Evolutionary conservation across 1,140 invertebrate species (phyloP), one percentile per base, ranked within the genome.

Genomic region (Solen grandis): DNA sequence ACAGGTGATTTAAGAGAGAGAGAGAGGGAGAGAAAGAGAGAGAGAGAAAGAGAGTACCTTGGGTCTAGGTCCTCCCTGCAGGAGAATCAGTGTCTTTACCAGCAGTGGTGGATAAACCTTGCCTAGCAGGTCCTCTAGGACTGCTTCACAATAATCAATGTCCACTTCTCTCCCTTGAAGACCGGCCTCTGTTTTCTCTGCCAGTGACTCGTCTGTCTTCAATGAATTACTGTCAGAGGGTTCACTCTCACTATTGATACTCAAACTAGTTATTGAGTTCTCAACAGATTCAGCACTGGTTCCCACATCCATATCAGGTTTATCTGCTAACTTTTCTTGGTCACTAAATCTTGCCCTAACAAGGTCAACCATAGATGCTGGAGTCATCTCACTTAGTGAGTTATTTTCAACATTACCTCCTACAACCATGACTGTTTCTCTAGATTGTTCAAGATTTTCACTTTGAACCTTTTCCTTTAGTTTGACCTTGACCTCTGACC

Each of bases 21-120:
- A n/a, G n/a, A n/a, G n/a, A n/a, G n/a, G n/a, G n/a, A n/a, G n/a
- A n/a, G n/a, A n/a, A n/a, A n/a, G n/a, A n/a, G n/a, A n/a, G n/a
- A n/a, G n/a, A n/a, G n/a, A 41, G 36, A 60, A 5, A 41, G 14
- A 62, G n/a, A 16, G 22, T 60, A 82, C 69, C 73, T 74, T 81
- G 36, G 59, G 83, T 33, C 78, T 77, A 5, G 86, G 86, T 22
- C 85, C 86, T 87, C 95, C 94, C 89, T 95, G 94, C 62, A 96
- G 91, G 27, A 95, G 87, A 92, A 96, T 93, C 14, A 96, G 92
- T 92, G 96, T 95, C 91, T 94, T 95, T 81, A 96, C 94, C 41
- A 95, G 90, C 54, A 94, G 88, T 38, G 94, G 92, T 73, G 93
- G 93, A 84, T 95, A 94, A 62, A 94, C 94, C 70, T 93, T 94